phyloP scores from a whole-genome alignment of 1,140 invertebrate species.

The Drosophila varians region DNA sequence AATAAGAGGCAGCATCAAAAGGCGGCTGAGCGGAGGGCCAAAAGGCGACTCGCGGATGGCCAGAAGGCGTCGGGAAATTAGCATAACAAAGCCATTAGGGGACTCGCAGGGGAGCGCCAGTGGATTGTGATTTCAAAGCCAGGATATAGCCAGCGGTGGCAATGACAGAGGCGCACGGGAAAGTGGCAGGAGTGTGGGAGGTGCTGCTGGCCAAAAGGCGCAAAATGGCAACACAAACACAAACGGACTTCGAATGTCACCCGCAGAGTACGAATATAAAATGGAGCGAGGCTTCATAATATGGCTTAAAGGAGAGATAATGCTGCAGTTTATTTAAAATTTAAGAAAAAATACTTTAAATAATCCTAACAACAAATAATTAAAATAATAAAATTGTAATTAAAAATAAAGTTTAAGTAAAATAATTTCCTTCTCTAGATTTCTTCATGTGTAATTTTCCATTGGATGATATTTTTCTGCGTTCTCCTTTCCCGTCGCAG shows the following conservation, averaged over 20 bases:
- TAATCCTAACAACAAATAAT: too few species aligned
- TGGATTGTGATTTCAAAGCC: slow-evolving; percentile 71
- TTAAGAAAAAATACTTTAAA: too few species aligned
- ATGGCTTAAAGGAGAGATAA: neutral
- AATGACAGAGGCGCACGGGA: slow-evolving; percentile 55
- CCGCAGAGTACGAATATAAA: slow-evolving; percentile 31
- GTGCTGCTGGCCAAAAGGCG: slow-evolving; percentile 10
- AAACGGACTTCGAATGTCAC: slow-evolving; percentile 66
- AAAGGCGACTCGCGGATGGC: slow-evolving; percentile 55
- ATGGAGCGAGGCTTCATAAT: neutral
- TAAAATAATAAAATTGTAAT: too few species aligned
- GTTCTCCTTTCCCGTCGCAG: slow-evolving; percentile 19
- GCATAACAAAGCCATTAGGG: slow-evolving; percentile 77
- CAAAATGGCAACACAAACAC: slow-evolving; percentile 36
- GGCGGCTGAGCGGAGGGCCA: slow-evolving; percentile 3
- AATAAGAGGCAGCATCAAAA: slow-evolving; percentile 49
- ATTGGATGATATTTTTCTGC: slow-evolving; percentile 39
- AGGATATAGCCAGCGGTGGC: slow-evolving; percentile 34
- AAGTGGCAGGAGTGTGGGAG: neutral
- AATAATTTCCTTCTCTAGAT: neutral
- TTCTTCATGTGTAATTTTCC: slow-evolving; percentile 15
- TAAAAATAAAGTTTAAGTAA: too few species aligned
- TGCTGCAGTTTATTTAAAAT: neutral
- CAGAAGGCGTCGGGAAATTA: slow-evolving; percentile 75
- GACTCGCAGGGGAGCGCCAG: slow-evolving; percentile 28